These are phyloP conservation scores for Diadegma fenestrale DNA, from an alignment of 2,888 invertebrate genomes.

Conservation along the genomic window DNA sequence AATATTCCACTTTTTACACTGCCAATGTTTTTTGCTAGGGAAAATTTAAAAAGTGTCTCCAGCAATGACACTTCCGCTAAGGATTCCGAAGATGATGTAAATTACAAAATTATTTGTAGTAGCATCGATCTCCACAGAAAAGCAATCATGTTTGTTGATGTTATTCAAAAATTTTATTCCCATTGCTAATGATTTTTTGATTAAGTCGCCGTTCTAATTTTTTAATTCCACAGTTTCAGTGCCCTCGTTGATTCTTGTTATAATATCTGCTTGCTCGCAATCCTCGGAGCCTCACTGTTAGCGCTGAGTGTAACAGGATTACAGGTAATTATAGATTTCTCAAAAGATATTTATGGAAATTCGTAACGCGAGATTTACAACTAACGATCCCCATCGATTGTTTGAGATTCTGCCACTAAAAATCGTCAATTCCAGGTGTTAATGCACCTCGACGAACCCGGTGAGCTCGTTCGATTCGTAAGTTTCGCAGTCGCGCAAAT, in stretches of 20 bases:
- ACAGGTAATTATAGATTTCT: background rate
- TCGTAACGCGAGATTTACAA: background rate
- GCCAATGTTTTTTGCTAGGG: background rate
- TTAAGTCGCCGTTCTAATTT: background rate
- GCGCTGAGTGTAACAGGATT: background rate
- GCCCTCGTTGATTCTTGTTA: background rate
- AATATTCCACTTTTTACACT: background rate
- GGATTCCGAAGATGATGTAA: background rate
- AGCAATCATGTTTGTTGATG: conserved; percentile 42
- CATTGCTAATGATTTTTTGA: background rate
- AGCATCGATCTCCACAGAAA: conserved; percentile 49
- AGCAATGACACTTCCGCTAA: background rate
- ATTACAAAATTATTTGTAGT: conserved; percentile 33
- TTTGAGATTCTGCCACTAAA: background rate
- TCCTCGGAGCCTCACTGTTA: background rate
- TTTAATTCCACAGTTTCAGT: background rate
- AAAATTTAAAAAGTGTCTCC: conserved; percentile 26
- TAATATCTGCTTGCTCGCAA: background rate
- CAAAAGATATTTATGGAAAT: background rate
- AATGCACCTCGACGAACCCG: conserved; percentile 44
- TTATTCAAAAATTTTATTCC: background rate
- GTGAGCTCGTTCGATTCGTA: conserved; percentile 50
- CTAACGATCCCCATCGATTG: background rate
- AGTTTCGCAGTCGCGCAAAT: conserved; percentile 53
- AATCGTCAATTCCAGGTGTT: conserved; percentile 41